These are phyloP conservation scores for Anoura caudifer DNA, from an alignment of 2,113 vertebrate genomes.

Conservation along the genomic window DNA sequence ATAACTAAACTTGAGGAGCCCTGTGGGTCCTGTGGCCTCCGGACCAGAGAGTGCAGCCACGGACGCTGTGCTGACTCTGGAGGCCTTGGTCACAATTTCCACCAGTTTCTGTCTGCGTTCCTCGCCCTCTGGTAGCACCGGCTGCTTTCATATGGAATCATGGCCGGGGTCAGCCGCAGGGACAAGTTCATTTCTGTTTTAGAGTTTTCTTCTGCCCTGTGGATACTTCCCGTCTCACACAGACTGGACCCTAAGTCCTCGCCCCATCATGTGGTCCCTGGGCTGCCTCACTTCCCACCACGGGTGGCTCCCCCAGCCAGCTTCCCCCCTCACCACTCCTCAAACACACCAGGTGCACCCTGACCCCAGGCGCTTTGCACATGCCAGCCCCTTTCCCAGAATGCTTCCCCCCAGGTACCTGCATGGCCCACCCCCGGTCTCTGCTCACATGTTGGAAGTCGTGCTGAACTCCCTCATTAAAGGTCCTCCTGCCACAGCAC, in stretches of 20 bases:
- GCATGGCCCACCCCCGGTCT: rapidly evolving
- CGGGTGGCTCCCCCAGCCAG: not conserved
- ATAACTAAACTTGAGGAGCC: not conserved
- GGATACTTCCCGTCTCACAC: rapidly evolving
- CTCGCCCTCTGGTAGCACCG: not conserved
- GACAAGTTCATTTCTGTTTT: rapidly evolving
- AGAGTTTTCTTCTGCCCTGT: not conserved
- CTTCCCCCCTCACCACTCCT: not conserved
- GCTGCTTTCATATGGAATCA: rapidly evolving
- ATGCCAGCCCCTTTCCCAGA: not conserved
- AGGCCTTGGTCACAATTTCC: rapidly evolving
- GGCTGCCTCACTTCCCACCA: not conserved
- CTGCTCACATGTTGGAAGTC: not conserved
- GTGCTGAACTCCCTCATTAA: not conserved
- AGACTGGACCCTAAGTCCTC: not conserved
- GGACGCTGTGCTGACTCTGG: not conserved
- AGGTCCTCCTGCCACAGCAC: not conserved
- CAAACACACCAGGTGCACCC: rapidly evolving
- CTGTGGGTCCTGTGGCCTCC: not conserved
- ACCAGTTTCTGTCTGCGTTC: rapidly evolving
- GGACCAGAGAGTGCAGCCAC: rapidly evolving
- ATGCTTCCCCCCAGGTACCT: not conserved
- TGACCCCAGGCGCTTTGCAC: not conserved
- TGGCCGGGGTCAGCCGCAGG: rapidly evolving
- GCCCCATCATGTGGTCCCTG: rapidly evolving